Evolutionary conservation across 2,888 invertebrate genomes (phyloP).

Genomic region (Eugnorisma glareosa): DNA sequence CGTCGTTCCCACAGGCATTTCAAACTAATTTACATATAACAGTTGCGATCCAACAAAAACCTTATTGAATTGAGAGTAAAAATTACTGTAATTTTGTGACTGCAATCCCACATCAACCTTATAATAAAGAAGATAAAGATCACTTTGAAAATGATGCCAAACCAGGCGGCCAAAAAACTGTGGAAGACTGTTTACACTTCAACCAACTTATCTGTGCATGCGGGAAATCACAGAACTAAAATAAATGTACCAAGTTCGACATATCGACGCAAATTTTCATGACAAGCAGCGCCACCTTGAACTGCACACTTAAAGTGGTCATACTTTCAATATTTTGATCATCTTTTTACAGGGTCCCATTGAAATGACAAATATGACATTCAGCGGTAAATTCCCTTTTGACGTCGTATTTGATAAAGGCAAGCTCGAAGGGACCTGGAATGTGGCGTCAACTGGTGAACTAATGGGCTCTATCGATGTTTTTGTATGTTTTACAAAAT

Average conservation of each 20-base stretch:
- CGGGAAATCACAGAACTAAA: too few relatives aligned
- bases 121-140: not conserved
- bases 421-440: conserved; percentile 33
- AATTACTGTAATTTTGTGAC: not conserved
- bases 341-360: conserved; percentile 33
- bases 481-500: conserved; percentile 23
- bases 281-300: too few relatives aligned
- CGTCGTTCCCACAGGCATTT: too few relatives aligned
- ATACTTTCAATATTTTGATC: not conserved
- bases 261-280: too few relatives aligned
- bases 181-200: not conserved
- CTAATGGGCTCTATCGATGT: conserved; percentile 9
- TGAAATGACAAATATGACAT: conserved; percentile 29
- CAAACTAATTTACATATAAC: too few relatives aligned
- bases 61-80: not conserved
- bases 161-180: not conserved
- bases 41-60: not conserved
- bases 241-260: too few relatives aligned
- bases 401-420: conserved; percentile 38
- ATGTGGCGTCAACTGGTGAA: conserved; percentile 15
- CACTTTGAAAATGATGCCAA: not conserved
- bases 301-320: too few relatives aligned
- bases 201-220: too few relatives aligned
- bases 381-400: conserved; percentile 42
- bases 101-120: not conserved